phyloP scores from a whole-genome alignment of 2,113 vertebrate species.

The Hemibagrus wyckioides region DNA sequence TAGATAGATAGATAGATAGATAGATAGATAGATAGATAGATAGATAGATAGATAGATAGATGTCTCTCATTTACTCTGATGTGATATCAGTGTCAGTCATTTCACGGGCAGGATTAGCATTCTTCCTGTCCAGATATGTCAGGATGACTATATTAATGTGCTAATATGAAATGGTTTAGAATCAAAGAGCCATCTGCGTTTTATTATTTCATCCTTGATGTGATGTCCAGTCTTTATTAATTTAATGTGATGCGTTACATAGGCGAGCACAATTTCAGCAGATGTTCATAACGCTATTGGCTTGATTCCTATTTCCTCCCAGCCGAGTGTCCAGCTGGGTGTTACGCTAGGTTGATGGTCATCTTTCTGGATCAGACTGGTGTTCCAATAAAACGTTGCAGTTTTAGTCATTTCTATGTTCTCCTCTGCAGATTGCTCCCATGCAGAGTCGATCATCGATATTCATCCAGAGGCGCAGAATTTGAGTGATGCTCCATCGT shows the following conservation, averaged over 20 bases:
- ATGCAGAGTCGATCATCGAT: background rate
- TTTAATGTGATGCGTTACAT: constrained; percentile 5
- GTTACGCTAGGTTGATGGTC: background rate
- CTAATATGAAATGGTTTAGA: constrained; percentile 5
- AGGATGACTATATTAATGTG: constrained; percentile 11
- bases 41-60: background rate
- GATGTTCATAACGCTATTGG: constrained; percentile 34
- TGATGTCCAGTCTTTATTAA: constrained; percentile 27
- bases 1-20: background rate
- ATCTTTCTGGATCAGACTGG: constrained; percentile 12
- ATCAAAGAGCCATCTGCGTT: constrained; percentile 8
- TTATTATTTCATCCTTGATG: constrained; percentile 27
- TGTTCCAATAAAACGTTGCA: background rate
- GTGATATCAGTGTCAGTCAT: constrained; percentile 16
- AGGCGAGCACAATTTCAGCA: constrained; percentile 20
- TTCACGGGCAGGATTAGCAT: background rate
- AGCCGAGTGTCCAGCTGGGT: constrained; percentile 32
- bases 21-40: constrained; percentile 4
- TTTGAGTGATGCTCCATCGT: background rate
- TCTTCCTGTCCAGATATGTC: constrained; percentile 7
- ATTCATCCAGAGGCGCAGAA: background rate
- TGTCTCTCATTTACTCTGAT: background rate
- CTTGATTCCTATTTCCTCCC: constrained; percentile 16
- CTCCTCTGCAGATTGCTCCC: background rate
- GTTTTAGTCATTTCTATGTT: background rate